Base-by-base conservation (phyloP, 2,797 vertebrate species). In the Arnoldichthys spilopterus region DNA sequence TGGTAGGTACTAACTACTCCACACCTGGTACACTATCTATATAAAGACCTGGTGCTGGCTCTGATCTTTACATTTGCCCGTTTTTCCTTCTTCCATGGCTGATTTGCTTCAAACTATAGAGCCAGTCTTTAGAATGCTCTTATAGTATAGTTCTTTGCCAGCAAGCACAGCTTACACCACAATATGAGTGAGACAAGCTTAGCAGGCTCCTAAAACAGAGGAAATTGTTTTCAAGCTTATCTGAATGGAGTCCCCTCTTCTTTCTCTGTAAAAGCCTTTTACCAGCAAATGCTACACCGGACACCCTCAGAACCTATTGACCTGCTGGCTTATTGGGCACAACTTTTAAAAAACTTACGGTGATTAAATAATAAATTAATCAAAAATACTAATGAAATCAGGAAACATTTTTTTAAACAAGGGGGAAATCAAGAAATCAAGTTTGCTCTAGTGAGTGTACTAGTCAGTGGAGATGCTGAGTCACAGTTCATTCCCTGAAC, bases 401-500 rank as follows among this genome's bases (percentile, higher is more conserved):
- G 6, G 28, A 32, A 32, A 61, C 58, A 16, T 12, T 5, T 13
- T n/a, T n/a, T n/a, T n/a, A n/a, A 22, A 4, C 28, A 61, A 32
- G 4, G 26, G 2, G 20, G 2, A 32, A 20, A 61, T 6, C 9
- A 0, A 66, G 1, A 66, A 43, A 43, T 22, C 7, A 67, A n/a
- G 37, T 22, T 26, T 32, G 18, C 22, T 16, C 20, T 9, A 24
- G 1, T 53, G 3, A 53, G 20, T 34, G 26, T 28, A 69, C 45
- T 30, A 11, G 16, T 37, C 62, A 34, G 22, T 26, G 26, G 49
- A 63, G 22, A 4, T 24, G 66, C 61, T 75, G 49, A 81, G 73
- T 75, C 51, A 80, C 63, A 70, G 71, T 73, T 30, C 68, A 34
- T 56, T 69, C 53, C 53, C 40, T 53, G 77, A 77, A 80, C 77